phyloP scores from a whole-genome alignment of 2,888 invertebrate species.

The Orthosia gothica region DNA sequence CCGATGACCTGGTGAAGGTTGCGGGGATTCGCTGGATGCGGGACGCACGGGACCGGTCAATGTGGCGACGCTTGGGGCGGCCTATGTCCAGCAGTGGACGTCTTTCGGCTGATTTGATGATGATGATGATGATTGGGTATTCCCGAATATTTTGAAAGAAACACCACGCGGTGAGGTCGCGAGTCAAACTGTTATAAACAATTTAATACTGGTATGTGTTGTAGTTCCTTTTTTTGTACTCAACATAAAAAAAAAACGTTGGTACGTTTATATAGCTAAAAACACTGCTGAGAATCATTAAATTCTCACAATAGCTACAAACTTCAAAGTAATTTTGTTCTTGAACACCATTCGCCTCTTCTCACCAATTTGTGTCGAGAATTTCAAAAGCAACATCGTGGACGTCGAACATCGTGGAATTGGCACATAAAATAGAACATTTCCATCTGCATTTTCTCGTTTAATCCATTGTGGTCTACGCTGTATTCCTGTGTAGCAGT shows the following conservation, averaged over 20 bases:
- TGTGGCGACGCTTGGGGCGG: too few species aligned
- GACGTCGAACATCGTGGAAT: conserved; percentile 23
- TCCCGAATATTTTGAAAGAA: too few species aligned
- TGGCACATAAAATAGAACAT: conserved; percentile 24
- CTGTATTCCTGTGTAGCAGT: background rate
- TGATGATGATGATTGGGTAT: too few species aligned
- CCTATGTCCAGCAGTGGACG: too few species aligned
- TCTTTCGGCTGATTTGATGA: too few species aligned
- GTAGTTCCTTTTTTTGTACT: background rate
- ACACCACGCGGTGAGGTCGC: too few species aligned
- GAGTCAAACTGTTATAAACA: background rate
- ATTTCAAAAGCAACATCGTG: conserved; percentile 25
- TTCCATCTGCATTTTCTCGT: conserved; percentile 39
- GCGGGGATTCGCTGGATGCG: too few species aligned
- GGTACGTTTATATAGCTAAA: background rate
- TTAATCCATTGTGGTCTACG: conserved; percentile 23
- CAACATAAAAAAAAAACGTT: background rate
- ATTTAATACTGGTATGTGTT: background rate
- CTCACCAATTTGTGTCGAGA: conserved; percentile 22
- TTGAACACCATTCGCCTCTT: conserved; percentile 23
- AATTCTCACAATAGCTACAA: conserved; percentile 11
- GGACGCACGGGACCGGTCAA: too few species aligned
- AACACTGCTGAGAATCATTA: background rate
- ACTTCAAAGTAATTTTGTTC: conserved; percentile 33
- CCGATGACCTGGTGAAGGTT: too few species aligned